Conservation (phyloP, 1,140 invertebrate genomes). For the Sminthurinus signatus region DNA sequence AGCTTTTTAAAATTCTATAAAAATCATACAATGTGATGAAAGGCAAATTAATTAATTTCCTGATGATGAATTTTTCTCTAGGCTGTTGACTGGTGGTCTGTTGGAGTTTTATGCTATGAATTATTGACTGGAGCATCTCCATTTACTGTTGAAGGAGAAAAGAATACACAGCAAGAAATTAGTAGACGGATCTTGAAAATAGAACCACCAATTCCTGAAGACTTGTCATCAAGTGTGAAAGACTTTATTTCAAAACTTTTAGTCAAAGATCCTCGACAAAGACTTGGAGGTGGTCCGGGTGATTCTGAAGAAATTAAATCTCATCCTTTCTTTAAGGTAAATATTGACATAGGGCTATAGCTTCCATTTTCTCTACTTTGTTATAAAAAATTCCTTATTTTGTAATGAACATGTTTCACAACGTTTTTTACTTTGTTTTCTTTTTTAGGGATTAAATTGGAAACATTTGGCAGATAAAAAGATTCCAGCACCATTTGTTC, state of each 20-base stretch:
- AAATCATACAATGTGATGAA: too few species aligned
- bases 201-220: conserved; percentile 75
- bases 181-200: conserved; percentile 71
- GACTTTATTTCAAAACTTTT: conserved; percentile 69
- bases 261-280: conserved; percentile 76
- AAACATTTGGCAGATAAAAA: conserved; percentile 62
- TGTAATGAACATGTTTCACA: too few species aligned
- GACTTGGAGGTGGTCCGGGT: conserved; percentile 61
- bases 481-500: conserved; percentile 72
- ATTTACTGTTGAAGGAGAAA: conserved; percentile 91
- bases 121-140: conserved; percentile 93
- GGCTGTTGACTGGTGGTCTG: conserved; percentile 97
- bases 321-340: conserved; percentile 72
- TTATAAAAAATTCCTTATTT: too few species aligned
- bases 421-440: too few species aligned
- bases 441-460: conserved; percentile 62
- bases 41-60: too few species aligned
- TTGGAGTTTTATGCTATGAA: conserved; percentile 94
- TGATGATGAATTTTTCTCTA: conserved; percentile 53
- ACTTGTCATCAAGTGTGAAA: conserved; percentile 55
- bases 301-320: conserved; percentile 79
- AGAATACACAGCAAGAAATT: conserved; percentile 88
- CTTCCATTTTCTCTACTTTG: too few species aligned
- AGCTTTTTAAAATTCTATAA: too few species aligned
- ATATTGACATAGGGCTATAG: too few species aligned